These are phyloP conservation scores for Drosophila mercatorum DNA, from an alignment of 2,888 invertebrate genomes.

Conservation along the genomic window DNA sequence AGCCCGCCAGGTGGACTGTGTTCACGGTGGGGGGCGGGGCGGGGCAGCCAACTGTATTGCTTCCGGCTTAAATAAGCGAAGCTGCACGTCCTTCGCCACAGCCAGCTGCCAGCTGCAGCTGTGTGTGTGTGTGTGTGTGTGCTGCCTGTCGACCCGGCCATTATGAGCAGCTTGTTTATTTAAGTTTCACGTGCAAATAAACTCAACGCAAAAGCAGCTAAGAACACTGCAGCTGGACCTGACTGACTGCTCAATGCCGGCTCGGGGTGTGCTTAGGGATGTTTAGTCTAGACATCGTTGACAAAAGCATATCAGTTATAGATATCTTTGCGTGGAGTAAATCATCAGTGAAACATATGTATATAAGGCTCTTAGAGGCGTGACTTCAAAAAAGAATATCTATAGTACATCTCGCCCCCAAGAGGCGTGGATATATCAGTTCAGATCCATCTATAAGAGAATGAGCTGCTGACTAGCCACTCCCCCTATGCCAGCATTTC, in stretches of 20 bases:
- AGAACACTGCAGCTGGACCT: background rate
- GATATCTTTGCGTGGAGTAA: background rate
- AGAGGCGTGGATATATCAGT: too few relatives aligned
- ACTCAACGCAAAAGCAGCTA: slow-evolving; percentile 10
- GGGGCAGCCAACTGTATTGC: slow-evolving; percentile 32
- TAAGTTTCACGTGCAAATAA: slow-evolving; percentile 52
- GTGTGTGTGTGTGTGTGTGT: background rate
- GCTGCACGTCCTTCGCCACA: slow-evolving; percentile 17
- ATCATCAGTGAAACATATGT: background rate
- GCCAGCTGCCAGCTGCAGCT: slow-evolving; percentile 12
- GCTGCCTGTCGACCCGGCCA: slow-evolving; percentile 18
- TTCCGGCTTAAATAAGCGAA: slow-evolving; percentile 42
- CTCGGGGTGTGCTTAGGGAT: background rate
- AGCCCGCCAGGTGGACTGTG: background rate
- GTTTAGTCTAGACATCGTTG: background rate
- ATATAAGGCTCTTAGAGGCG: too few relatives aligned
- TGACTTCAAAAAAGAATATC: too few relatives aligned
- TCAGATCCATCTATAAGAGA: too few relatives aligned
- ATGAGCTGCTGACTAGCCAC: too few relatives aligned
- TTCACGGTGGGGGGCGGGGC: too few relatives aligned
- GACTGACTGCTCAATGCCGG: background rate
- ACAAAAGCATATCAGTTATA: background rate
- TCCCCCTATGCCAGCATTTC: too few relatives aligned
- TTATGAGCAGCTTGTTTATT: slow-evolving; percentile 54
- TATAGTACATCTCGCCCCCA: too few relatives aligned